These are phyloP conservation scores for Percopsis transmontana DNA, from an alignment of 2,113 vertebrate species.

Conservation along the genomic window DNA sequence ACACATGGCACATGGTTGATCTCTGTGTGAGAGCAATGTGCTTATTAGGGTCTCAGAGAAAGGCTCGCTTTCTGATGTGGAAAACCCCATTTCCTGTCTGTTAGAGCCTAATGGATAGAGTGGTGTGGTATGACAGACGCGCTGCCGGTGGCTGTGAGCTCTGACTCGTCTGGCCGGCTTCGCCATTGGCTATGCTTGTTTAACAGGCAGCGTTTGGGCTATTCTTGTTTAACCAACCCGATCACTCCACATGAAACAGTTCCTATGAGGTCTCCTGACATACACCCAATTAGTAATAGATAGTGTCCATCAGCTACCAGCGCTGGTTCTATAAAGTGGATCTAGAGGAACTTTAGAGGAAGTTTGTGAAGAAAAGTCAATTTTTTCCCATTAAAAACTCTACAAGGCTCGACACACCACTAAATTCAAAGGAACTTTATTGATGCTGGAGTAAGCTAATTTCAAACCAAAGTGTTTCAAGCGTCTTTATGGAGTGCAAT, in stretches of 20 bases:
- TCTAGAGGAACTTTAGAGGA: neutral
- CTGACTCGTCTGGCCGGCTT: conserved; percentile 6
- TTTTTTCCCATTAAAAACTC: neutral
- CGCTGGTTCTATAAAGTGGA: conserved; percentile 8
- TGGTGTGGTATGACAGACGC: conserved; percentile 35
- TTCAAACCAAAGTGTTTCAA: neutral
- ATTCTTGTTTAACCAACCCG: conserved; percentile 30
- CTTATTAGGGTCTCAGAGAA: conserved; percentile 52
- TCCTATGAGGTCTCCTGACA: conserved; percentile 23
- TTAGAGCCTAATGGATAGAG: conserved; percentile 57
- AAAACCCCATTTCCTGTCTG: conserved; percentile 53
- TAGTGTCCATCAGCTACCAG: conserved; percentile 10
- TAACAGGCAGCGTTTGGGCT: conserved; percentile 22
- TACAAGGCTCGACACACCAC: neutral
- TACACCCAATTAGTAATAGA: conserved; percentile 38
- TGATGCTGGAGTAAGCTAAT: neutral
- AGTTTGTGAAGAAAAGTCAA: neutral
- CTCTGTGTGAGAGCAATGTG: conserved; percentile 27
- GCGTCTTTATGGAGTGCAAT: too few relatives aligned
- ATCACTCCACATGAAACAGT: conserved; percentile 15
- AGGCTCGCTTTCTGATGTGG: conserved; percentile 40
- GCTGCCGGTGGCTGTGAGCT: conserved; percentile 12
- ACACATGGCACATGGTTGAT: conserved; percentile 27
- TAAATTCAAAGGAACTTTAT: neutral
- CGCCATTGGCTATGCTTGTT: conserved; percentile 30